A percentile compares a stretch with the other conserved stretches of the same genome.
phyloP scores from a whole-genome alignment of 2,888 invertebrate species.

The Macaria notata region DNA sequence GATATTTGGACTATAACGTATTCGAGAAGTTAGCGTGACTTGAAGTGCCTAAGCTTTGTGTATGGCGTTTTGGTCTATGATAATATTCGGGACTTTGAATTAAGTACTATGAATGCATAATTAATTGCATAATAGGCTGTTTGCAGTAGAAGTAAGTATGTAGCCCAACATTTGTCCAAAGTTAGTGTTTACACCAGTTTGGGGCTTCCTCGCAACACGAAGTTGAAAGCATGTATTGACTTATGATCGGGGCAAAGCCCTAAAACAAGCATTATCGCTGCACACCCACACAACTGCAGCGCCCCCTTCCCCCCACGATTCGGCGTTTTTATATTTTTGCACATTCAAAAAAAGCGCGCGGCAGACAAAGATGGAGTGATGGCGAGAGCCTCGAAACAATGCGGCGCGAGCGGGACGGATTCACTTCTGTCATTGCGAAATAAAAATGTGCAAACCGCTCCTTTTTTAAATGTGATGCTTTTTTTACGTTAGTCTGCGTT shows the following conservation, averaged over 20 bases:
- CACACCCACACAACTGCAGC: constrained; percentile 61
- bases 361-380: constrained; percentile 81
- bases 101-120: too few relatives aligned
- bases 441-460: constrained; percentile 80
- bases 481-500: constrained; percentile 81
- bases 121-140: too few relatives aligned
- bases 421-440: constrained; percentile 75
- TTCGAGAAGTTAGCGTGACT: too few relatives aligned
- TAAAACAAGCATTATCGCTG: constrained; percentile 73
- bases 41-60: too few relatives aligned
- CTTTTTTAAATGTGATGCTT: constrained; percentile 80
- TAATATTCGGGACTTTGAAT: too few relatives aligned
- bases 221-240: constrained; percentile 65
- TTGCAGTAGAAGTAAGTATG: constrained; percentile 1
- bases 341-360: constrained; percentile 77
- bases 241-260: constrained; percentile 79
- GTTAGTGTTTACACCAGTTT: constrained; percentile 38
- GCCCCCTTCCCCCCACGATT: constrained; percentile 70
- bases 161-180: constrained; percentile 9
- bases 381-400: constrained; percentile 74
- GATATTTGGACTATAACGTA: too few relatives aligned
- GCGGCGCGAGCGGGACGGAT: constrained; percentile 70
- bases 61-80: too few relatives aligned
- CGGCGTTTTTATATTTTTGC: constrained; percentile 82
- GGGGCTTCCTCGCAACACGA: constrained; percentile 36